Evolutionary conservation across 2,113 vertebrate genomes (phyloP), one percentile per base, ranked within the genome.

Genomic region (Antidorcas marsupialis): DNA sequence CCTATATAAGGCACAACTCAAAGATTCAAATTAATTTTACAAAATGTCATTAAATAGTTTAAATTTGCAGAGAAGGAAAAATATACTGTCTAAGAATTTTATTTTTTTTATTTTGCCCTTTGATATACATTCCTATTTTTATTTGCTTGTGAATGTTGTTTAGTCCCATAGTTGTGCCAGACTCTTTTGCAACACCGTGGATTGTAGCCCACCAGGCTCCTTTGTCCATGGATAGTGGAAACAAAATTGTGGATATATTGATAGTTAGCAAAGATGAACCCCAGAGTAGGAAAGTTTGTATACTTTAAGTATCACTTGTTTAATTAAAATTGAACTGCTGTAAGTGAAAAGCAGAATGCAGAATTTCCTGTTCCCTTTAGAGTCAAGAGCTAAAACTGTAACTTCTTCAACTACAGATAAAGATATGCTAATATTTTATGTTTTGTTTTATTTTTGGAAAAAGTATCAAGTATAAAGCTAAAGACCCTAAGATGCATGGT

Each of bases 401-500:
- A 76, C 14, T 89, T 89, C 39, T 95, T 85, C 27, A 94, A 47
- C 25, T 25, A 67, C 36, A 94, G 79, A 85, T 87, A 93, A 84
- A 87, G 23, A 13, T 7, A 76, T 45, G 25, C 15, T 95, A 81
- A 71, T 25, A 76, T 52, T 83, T 93, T 85, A 74, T 25, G 85
- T 97, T 98, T 88, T 67, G 9, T 64, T 94, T 71, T 64, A 14
- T 87, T 95, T 86, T 94, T 83, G 14, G 23, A 30, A 94, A 93
- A 71, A 13, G 45, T 64, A 27, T 97, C 7, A 95, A 95, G 57
- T 81, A 59, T 81, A 85, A 50, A 74, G 45, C 7, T 14, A 94
- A 95, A 87, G 57, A 36, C 79, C 13, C 13, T 74, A 86, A 97
- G 98, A 96, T 57, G 88, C 97, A 97, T 87, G 12, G 78, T 97